Evolutionary conservation across 2,797 vertebrate genomes (phyloP).

Genomic region (Amazona ochrocephala): DNA sequence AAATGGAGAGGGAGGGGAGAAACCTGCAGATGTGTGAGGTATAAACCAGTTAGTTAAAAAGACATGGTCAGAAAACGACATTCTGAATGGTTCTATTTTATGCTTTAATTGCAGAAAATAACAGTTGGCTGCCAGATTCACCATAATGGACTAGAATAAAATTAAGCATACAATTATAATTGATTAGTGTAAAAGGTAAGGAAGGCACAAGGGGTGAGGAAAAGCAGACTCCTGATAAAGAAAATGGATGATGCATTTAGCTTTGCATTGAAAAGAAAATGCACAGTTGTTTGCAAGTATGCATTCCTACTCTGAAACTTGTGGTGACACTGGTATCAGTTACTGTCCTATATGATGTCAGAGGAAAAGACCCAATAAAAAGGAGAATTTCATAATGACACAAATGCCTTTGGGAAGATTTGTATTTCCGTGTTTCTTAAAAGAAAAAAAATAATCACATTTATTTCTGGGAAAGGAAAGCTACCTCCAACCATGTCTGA

Average conservation of each 20-base stretch:
- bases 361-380: not conserved
- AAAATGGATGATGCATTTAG: not conserved
- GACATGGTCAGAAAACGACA: not conserved
- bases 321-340: not conserved
- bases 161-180: not conserved
- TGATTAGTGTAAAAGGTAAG: not conserved
- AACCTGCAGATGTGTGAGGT: not conserved
- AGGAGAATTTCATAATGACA: not conserved
- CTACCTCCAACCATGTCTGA: not conserved
- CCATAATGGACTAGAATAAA: not conserved
- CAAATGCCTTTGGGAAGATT: not conserved
- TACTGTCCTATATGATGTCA: not conserved
- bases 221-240: not conserved
- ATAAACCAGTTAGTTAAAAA: not conserved
- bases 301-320: not conserved
- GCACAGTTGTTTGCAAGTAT: not conserved
- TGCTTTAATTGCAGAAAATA: not conserved
- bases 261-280: not conserved
- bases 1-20: not conserved
- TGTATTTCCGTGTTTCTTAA: not conserved
- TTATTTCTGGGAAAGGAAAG: not conserved
- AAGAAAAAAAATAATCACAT: not conserved
- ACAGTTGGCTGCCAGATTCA: not conserved
- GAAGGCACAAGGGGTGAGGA: not conserved
- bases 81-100: rapidly evolving